Conservation (phyloP, 2,113 vertebrate species). For the Indicator maculatus region DNA sequence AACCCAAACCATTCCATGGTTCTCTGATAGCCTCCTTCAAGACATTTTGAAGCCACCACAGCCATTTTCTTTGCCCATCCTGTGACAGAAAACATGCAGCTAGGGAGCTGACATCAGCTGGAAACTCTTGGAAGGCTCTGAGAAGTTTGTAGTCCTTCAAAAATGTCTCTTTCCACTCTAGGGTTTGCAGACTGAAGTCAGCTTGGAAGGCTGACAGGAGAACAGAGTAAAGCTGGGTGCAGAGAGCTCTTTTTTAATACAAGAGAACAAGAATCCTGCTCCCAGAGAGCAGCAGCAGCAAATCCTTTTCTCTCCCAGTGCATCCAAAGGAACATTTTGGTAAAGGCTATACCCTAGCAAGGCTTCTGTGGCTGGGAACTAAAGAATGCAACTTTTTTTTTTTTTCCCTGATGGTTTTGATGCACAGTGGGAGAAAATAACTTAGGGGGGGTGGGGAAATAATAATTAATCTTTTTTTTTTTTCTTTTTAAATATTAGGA, state of each 20-base stretch:
- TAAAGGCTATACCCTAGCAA: neutral
- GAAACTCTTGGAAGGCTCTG: conserved; percentile 15
- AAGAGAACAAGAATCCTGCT: neutral
- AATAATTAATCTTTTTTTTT: neutral
- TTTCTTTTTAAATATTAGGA: conserved; percentile 13
- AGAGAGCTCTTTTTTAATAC: conserved; percentile 25
- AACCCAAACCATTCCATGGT: no score
- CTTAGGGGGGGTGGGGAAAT: neutral
- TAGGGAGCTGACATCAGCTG: conserved; percentile 35
- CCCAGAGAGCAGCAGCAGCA: neutral
- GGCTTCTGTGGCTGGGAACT: conserved; percentile 19
- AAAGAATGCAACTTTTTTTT: neutral
- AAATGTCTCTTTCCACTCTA: conserved; percentile 1
- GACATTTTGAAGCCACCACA: no score
- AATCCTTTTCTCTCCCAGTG: neutral
- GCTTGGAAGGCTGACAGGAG: neutral
- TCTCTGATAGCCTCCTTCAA: no score
- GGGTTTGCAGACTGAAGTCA: neutral
- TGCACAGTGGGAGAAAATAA: conserved; percentile 13
- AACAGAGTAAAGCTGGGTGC: neutral
- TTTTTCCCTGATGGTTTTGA: neutral
- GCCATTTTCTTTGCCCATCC: no score
- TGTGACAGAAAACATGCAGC: conserved; percentile 73
- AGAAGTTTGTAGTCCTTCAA: conserved; percentile 1
- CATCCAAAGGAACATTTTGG: conserved; percentile 21